Evolutionary conservation across 1,140 invertebrate genomes (phyloP).

Genomic region (Danaus plexippus): DNA sequence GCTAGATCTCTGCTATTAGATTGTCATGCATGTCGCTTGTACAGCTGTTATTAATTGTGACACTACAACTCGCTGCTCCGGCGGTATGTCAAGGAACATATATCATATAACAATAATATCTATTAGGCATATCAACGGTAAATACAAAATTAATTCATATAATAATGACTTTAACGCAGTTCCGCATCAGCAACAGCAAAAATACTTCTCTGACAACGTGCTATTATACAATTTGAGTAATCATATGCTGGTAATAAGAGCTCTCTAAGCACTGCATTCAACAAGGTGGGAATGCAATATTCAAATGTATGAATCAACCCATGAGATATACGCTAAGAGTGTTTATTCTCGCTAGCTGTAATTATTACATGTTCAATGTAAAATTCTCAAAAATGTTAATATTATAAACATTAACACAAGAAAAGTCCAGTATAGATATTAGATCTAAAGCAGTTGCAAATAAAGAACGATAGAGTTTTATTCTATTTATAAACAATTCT

Average conservation of each 20-base stretch:
- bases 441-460: too few relatives aligned
- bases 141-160: too few relatives aligned
- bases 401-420: too few relatives aligned
- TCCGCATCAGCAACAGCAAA: conserved; percentile 12
- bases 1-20: conserved; percentile 59
- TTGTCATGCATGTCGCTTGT: conserved; percentile 54
- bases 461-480: too few relatives aligned
- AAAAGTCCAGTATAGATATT: too few relatives aligned
- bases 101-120: too few relatives aligned
- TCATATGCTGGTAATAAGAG: conserved; percentile 36
- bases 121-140: too few relatives aligned
- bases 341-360: background rate
- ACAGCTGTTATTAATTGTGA: conserved; percentile 60
- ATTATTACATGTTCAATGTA: background rate
- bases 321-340: background rate
- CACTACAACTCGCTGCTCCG: conserved; percentile 43
- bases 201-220: conserved; percentile 32
- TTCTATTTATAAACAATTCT: background rate
- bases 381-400: too few relatives aligned
- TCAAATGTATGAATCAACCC: too few relatives aligned
- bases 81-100: background rate
- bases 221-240: conserved; percentile 52
- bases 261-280: conserved; percentile 18
- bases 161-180: too few relatives aligned
- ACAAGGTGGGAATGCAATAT: conserved; percentile 30